Evolutionary conservation across 2,797 vertebrate species (phyloP).

Genomic region (Pipistrellus kuhlii): DNA sequence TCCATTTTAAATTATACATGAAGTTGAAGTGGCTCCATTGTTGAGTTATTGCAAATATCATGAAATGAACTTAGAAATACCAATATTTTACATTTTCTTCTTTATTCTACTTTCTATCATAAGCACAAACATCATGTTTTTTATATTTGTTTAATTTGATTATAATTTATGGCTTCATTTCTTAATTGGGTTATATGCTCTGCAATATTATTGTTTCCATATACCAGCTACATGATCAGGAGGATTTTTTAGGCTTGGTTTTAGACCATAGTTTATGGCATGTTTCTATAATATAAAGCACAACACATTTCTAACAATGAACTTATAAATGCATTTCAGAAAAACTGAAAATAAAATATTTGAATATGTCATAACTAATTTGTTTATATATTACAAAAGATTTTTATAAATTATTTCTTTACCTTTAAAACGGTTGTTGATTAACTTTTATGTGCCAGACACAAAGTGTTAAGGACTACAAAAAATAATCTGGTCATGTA

Average conservation of each 20-base stretch:
- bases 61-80: not conserved
- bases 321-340: not conserved
- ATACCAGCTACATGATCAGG: slow-evolving; percentile 39
- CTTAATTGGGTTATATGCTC: not conserved
- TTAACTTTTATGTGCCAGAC: not conserved
- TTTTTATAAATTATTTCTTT: slow-evolving; percentile 1
- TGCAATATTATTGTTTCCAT: slow-evolving; percentile 26
- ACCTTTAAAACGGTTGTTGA: not conserved
- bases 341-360: slow-evolving; percentile 11
- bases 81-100: not conserved
- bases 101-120: slow-evolving; percentile 10
- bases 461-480: not conserved
- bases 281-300: slow-evolving; percentile 47
- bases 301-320: slow-evolving; percentile 15
- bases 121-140: not conserved
- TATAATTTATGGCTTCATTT: not conserved
- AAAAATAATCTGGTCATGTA: not conserved
- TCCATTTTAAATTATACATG: not conserved
- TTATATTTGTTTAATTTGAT: slow-evolving; percentile 58
- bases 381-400: not conserved
- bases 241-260: slow-evolving; percentile 2
- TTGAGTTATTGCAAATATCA: not conserved
- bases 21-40: not conserved
- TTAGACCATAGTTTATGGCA: slow-evolving; percentile 40
- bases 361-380: not conserved